Percentiles rank a stretch among this genome's conserved stretches.
phyloP scores from a whole-genome alignment of 37 sponge, comb jelly and placozoan genomes.

The Beroe ovata region DNA sequence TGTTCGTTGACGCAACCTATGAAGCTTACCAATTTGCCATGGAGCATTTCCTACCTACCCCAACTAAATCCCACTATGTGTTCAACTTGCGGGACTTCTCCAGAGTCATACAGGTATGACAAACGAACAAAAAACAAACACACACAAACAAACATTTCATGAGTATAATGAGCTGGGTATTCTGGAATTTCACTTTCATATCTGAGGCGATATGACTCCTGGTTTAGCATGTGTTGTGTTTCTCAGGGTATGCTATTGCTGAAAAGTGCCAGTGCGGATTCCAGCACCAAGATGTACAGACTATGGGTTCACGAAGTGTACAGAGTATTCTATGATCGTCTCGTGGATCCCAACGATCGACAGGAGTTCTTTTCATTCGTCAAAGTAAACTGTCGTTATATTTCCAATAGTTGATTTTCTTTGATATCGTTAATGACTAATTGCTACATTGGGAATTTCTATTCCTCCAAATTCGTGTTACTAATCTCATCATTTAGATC shows the following conservation, averaged over 20 bases:
- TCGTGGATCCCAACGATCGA: slow-evolving; percentile 58
- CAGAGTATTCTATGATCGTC: slow-evolving; percentile 71
- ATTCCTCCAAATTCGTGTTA: no score
- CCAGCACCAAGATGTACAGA: slow-evolving; percentile 68
- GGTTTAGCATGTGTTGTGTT: no score
- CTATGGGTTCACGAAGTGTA: slow-evolving; percentile 72
- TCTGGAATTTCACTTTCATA: no score
- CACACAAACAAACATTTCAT: no score
- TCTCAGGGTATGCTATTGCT: slow-evolving; percentile 67
- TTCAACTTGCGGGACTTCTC: slow-evolving; percentile 71
- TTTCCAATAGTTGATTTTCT: no score
- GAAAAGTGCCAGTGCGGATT: slow-evolving; percentile 45
- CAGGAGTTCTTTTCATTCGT: slow-evolving; percentile 66
- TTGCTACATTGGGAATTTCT: no score
- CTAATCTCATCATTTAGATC: background rate
- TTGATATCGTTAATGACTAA: no score
- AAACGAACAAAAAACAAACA: no score
- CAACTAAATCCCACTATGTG: slow-evolving; percentile 70
- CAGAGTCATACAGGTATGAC: slow-evolving; percentile 70
- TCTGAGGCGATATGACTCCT: no score
- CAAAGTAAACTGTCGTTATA: slow-evolving; percentile 64
- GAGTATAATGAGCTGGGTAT: no score
- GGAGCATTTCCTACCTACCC: slow-evolving; percentile 68
- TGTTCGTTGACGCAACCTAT: slow-evolving; percentile 68
- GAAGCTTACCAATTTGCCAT: slow-evolving; percentile 62